Conservation (phyloP, 2,888 invertebrate species). For the Phengaris alcon region DNA sequence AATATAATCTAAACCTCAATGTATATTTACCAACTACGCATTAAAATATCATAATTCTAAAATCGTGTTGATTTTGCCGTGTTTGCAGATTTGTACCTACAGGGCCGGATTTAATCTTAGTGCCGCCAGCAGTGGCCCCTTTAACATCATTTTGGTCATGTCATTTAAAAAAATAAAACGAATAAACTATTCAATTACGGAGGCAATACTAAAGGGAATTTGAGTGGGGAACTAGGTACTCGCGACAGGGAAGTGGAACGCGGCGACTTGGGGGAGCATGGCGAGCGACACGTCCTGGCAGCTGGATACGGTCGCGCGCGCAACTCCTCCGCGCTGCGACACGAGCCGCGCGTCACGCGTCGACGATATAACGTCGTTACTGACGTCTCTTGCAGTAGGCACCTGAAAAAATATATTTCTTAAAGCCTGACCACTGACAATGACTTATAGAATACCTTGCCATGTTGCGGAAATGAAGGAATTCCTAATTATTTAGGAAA, state of each 20-base stretch:
- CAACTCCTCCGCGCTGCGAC: conserved; percentile 67
- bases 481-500: too few relatives aligned
- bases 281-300: conserved; percentile 41
- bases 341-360: conserved; percentile 56
- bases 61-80: too few relatives aligned
- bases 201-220: conserved; percentile 47
- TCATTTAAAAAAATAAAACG: background rate
- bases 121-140: background rate
- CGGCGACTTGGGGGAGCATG: conserved; percentile 45
- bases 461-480: too few relatives aligned
- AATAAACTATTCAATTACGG: background rate
- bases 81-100: too few relatives aligned
- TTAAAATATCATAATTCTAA: too few relatives aligned
- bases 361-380: conserved; percentile 59
- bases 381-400: conserved; percentile 64
- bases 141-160: background rate
- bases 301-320: conserved; percentile 59
- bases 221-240: conserved; percentile 54
- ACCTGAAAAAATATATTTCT: conserved; percentile 46
- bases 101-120: background rate
- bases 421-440: too few relatives aligned
- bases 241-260: conserved; percentile 61
- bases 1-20: background rate
- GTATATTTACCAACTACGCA: background rate
- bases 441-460: too few relatives aligned